Conservation (phyloP, 2,113 vertebrate species). For the Oenanthe oenanthe region DNA sequence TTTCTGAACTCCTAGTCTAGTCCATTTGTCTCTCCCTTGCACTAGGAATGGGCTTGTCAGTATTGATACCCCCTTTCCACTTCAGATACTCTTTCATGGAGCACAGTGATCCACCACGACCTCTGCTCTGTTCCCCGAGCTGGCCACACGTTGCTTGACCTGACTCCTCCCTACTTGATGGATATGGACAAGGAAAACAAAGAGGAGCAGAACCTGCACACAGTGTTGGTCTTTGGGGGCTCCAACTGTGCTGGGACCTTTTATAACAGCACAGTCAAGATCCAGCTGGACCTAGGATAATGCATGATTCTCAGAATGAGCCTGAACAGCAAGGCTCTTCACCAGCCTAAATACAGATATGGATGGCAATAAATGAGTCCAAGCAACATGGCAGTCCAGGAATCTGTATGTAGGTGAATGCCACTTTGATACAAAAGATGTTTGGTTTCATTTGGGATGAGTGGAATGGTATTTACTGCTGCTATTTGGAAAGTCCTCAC, state of each 20-base stretch:
- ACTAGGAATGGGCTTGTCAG: background rate
- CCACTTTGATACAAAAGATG: background rate
- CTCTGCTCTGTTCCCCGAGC: slow-evolving; percentile 80
- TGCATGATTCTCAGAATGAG: background rate
- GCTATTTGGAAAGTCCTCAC: background rate
- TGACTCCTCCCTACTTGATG: slow-evolving; percentile 33
- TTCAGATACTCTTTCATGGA: slow-evolving; percentile 84
- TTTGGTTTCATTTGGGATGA: background rate
- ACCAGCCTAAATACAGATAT: background rate
- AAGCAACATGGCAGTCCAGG: background rate
- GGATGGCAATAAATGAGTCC: slow-evolving; percentile 20
- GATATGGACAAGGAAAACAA: slow-evolving; percentile 50
- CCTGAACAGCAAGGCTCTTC: background rate
- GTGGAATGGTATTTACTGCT: background rate
- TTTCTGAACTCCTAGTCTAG: background rate
- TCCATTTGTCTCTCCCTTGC: background rate
- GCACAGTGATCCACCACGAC: slow-evolving; percentile 65
- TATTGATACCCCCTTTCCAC: background rate
- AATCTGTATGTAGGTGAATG: background rate
- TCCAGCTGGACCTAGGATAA: slow-evolving; percentile 60
- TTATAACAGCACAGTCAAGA: slow-evolving; percentile 80
- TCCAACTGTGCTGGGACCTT: slow-evolving; percentile 82
- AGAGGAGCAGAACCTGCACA: slow-evolving; percentile 43
- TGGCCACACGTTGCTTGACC: slow-evolving; percentile 81
- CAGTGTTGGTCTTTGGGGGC: slow-evolving; percentile 83